Base-by-base conservation (phyloP, 1,140 invertebrate species). In the Drosophila orena region DNA sequence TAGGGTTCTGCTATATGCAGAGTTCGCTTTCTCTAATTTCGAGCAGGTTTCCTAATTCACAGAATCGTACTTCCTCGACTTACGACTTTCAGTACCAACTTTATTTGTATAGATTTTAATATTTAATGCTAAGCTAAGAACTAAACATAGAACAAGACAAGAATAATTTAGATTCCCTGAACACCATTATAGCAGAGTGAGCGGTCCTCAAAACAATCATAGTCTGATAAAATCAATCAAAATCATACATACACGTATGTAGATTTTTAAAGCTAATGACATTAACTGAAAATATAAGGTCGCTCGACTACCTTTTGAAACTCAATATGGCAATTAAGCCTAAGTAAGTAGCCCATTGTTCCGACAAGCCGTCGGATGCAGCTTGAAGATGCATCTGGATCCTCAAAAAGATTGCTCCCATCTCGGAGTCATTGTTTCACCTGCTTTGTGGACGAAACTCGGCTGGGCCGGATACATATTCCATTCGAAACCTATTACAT, bases 401-500 rank as follows among this genome's bases (percentile, higher is more conserved):
- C 53, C 12, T 30, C 17, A 15, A 60, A 15, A 64, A 24, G 40
- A 64, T 61, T 44, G 37, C n/a, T 15, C 14, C 8, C 47, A 12
- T 46, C 10, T 17, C 24, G 7, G 3, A 34, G 14, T 22, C 60
- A 68, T 66, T 69, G 65, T 68, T 46, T 47, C 24, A 62, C 38
- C 40, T 35, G 22, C 30, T 8, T 30, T 3, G 10, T 30, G 3
- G 30, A 30, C 2, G 30, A 2, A 10, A 30, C 30, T 30, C 7
- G 10, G 30, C 30, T 10, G 0, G 30, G 30, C 30, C 17, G 30
- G 22, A 20, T 30, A 46, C 53, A 38, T 49, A 64, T 50, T 22
- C 53, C 81, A 73, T 77, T 77, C 40, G 53, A 53, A 75, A 79
- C 75, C 76, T 83, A 83, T 83, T 88, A 83, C 83, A 83, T 62